Evolutionary conservation across 2,113 vertebrate species (phyloP).

Genomic region (Martes martes): DNA sequence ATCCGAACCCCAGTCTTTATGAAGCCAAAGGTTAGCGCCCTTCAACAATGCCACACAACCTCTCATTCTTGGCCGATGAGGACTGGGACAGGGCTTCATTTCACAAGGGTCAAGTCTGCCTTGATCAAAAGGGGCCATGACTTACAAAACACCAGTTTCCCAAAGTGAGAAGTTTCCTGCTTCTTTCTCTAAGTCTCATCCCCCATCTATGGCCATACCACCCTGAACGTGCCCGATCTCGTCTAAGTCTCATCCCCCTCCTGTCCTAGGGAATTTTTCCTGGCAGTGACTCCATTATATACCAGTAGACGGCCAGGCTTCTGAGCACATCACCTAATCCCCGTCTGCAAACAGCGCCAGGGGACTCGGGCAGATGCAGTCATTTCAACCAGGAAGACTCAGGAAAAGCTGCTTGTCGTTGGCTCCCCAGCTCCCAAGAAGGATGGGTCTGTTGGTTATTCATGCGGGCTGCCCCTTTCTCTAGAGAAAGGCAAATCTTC

Average conservation of each 20-base stretch:
- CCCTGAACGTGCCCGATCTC: too few relatives aligned
- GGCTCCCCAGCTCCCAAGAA: not conserved
- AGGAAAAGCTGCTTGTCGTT: constrained; percentile 19
- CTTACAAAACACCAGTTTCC: not conserved
- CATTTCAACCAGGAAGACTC: constrained; percentile 67
- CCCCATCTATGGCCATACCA: not conserved
- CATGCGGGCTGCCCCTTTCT: not conserved
- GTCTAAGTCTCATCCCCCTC: constrained; percentile 53
- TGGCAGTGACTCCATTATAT: constrained; percentile 72
- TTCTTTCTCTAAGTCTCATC: constrained; percentile 58
- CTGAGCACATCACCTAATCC: constrained; percentile 68
- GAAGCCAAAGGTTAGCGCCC: not conserved
- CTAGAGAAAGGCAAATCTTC: not conserved
- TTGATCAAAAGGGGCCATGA: not conserved
- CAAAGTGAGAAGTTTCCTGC: not conserved
- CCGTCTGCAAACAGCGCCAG: constrained; percentile 49
- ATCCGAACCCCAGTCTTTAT: not conserved
- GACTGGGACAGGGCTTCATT: not conserved
- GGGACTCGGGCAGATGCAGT: constrained; percentile 65
- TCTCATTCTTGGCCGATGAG: not conserved
- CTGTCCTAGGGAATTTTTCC: constrained; percentile 18
- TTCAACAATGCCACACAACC: not conserved
- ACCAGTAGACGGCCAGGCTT: constrained; percentile 65
- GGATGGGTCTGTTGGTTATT: not conserved
- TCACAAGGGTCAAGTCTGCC: not conserved